Evolutionary conservation across 2,113 vertebrate species (phyloP), one percentile per base, ranked within the genome.

Genomic region (Bufo bufo): DNA sequence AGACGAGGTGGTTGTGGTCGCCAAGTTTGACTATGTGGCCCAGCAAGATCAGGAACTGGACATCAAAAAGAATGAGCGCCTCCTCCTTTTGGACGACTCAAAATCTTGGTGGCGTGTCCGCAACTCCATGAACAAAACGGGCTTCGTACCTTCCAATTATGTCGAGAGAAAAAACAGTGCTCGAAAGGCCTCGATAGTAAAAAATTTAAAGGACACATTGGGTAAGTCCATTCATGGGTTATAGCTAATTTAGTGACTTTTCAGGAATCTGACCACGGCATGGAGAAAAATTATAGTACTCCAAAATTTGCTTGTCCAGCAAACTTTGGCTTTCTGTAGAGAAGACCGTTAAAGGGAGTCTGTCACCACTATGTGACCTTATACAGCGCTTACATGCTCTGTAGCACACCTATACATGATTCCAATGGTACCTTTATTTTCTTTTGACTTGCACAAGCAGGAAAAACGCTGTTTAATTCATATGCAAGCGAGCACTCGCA

Each of bases 41-140:
- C 97, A 98, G 93, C 97, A 98, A 94, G 97, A 98, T 90, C 97
- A 98, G 94, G 97, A 98, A 92, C 92, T 98, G 90, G 96, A 98
- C 92, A 98, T 98, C 89, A 97, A 97, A 93, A 98, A 97, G 91
- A 97, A 97, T 23, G 97, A 98, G 92, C 95, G 96, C 45, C 95
- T 98, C 33, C 97, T 96, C 96, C 95, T 98, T 63, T 92, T 98
- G 49, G 97, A 98, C 47, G 97, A 98, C 93, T 97, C 97, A 54
- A 97, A 97, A 87, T 97, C 97, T 85, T 98, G 97, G 97, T 98
- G 97, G 97, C 93, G 96, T 72, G 97, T 98, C 74, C 94, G 97
- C 84, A 98, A 98, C 90, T 95, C 96, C 85, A 96, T 95, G 91
- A 97, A 98, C 95, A 97, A 96, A 94, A 98, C 96, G 0, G 97